Evolutionary conservation across 2,888 invertebrate genomes (phyloP).

Genomic region (Stenotaenia linearis): DNA sequence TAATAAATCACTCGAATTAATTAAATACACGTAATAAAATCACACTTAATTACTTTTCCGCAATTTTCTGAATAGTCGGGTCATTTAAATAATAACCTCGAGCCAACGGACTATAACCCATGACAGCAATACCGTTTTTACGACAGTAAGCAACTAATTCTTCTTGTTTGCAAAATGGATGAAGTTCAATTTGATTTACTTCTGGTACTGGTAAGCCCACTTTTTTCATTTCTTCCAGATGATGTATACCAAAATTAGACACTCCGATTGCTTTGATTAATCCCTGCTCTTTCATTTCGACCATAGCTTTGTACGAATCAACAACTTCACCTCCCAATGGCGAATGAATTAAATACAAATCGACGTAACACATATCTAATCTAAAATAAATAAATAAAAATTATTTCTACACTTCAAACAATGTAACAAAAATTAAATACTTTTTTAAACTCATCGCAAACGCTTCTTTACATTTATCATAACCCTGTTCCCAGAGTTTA

Average conservation of each 20-base stretch:
- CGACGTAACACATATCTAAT: constrained; percentile 19
- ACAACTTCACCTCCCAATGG: constrained; percentile 29
- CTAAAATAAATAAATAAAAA: neutral
- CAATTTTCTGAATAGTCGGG: constrained; percentile 21
- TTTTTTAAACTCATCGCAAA: constrained; percentile 31
- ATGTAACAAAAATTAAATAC: neutral
- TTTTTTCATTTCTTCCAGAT: constrained; percentile 32
- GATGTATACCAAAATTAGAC: constrained; percentile 28
- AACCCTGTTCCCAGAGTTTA: constrained; percentile 30
- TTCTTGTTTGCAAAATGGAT: constrained; percentile 29
- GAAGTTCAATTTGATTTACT: constrained; percentile 34
- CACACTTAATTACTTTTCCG: neutral
- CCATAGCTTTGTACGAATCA: constrained; percentile 32
- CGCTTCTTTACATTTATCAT: constrained; percentile 29
- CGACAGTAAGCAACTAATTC: constrained; percentile 27
- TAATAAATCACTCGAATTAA: neutral
- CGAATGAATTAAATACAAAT: constrained; percentile 30
- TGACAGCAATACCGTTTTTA: constrained; percentile 28
- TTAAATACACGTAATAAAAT: neutral
- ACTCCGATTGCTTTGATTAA: constrained; percentile 33
- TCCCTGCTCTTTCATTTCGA: constrained; percentile 32
- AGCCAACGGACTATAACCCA: constrained; percentile 32
- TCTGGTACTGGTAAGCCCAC: constrained; percentile 30
- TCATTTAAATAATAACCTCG: constrained; percentile 29
- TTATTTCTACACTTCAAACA: neutral